Evolutionary conservation across 1,140 invertebrate species (phyloP), one percentile per base, ranked within the genome.

Genomic region (Asobara japonica): DNA sequence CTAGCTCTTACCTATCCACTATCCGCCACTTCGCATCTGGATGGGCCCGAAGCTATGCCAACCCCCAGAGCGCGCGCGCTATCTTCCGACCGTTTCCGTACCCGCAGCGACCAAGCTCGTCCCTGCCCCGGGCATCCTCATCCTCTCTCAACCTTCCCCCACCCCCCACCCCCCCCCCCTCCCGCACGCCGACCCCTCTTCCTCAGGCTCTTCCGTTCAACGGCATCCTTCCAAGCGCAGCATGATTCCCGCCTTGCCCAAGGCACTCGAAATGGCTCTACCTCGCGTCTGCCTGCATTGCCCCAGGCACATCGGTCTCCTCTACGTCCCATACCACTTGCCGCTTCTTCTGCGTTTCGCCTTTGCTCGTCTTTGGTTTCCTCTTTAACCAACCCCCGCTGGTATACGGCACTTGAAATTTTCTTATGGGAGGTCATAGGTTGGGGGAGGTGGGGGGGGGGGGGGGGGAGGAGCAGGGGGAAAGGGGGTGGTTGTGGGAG

Each of bases 251-350:
- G 65, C 60, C 70, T 78, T 56, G 80, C 83, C 79, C 66, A 61
- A 60, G 79, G 83, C 78, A 62, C 78, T 76, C 78, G 74, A 81
- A 84, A 84, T 81, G 80, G 77, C 76, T 82, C 75, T 78, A 76
- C 76, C 76, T 79, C 74, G 78, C 66, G 78, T 86, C 82, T 83
- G 82, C 80, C 82, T 82, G 81, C 83, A 86, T 64, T 73, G 83
- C 84, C 76, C 38, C 45, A 7, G 79, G 84, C 29, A 27, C 27
- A 31, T 82, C 45, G 72, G 61, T 45, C 62, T 30, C 65, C 76
- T 62, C 74, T 76, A 76, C 67, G 74, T 56, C 65, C 72, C 72
- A 69, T 67, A 2, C 68, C 72, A n/a, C 56, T 64, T 18, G 65
- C 71, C 20, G 60, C 38, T 13, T 70, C 70, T 31, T 68, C 41